Base-by-base conservation (phyloP, 2,113 vertebrate species). In the Australoheros scitulus region DNA sequence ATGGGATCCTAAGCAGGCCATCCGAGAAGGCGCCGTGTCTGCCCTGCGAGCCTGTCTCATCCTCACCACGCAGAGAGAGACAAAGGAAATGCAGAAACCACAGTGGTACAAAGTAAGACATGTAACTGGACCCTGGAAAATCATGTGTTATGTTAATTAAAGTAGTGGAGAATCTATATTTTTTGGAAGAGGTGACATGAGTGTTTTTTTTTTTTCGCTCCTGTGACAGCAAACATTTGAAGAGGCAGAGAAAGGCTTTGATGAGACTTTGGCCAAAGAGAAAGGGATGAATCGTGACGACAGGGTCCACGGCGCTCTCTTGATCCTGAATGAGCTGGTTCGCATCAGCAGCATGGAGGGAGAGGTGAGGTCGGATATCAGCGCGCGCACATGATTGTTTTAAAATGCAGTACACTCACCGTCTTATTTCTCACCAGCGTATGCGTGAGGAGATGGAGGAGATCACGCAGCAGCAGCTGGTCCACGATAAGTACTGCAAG, bases 261-360 rank as follows among this genome's bases (percentile, higher is more conserved):
- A 99, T 61, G 98, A 99, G 93, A 97, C 97, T 14, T 91, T 99
- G 93, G 97, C 97, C 87, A 99, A 99, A 92, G 98, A 99, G 92
- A 99, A 99, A 88, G 98, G 98, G 64, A 98, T 99, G 98, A 99
- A 99, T 84, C 97, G 97, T 1, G 98, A 99, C 1, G 98, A 99
- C 87, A 91, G 98, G 57, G 96, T 99, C 88, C 98, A 99, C 0
- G 98, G 98, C 9, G 97, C 98, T 82, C 94, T 99, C 82, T 95
- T 99, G 76, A 99, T 99, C 90, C 96, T 99, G 61, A 99, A 99
- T 1, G 98, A 99, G 93, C 93, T 99, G 77, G 98, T 99, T 92
- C 97, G 98, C 20, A 99, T 99, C 94, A 99, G 98, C 96, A 99
- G 98, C 94, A 99, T 99, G 98, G 98, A 99, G 86, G 98, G 98